Evolutionary conservation across 2,113 vertebrate genomes (phyloP).

Genomic region (Myodes glareolus): DNA sequence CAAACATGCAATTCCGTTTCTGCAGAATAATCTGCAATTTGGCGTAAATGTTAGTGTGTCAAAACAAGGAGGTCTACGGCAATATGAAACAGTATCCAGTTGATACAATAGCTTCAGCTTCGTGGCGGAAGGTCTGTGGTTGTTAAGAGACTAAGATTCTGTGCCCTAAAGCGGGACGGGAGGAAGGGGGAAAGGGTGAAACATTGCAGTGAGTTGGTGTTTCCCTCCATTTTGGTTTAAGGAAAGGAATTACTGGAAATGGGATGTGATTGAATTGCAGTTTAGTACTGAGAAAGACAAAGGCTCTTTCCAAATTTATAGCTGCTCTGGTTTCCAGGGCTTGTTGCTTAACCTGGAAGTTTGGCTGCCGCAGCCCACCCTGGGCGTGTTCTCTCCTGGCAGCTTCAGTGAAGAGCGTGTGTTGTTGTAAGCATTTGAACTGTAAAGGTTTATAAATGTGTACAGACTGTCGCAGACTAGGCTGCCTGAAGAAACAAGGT

Average conservation of each 20-base stretch:
- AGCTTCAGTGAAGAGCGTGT: slow-evolving; percentile 80
- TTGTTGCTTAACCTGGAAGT: slow-evolving; percentile 60
- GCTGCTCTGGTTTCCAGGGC: slow-evolving; percentile 69
- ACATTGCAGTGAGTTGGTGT: slow-evolving; percentile 71
- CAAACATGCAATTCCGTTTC: slow-evolving; percentile 97
- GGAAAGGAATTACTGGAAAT: slow-evolving; percentile 69
- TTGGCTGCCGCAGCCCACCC: slow-evolving; percentile 73
- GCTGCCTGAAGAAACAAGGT: slow-evolving; percentile 73
- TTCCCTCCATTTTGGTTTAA: slow-evolving; percentile 62
- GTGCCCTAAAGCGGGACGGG: slow-evolving; percentile 82
- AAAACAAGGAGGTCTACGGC: slow-evolving; percentile 90
- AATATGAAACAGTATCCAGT: slow-evolving; percentile 88
- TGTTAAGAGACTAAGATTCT: slow-evolving; percentile 85
- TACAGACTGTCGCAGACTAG: slow-evolving; percentile 69
- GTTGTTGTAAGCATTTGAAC: slow-evolving; percentile 84
- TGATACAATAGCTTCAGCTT: slow-evolving; percentile 86
- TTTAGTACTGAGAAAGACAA: slow-evolving; percentile 73
- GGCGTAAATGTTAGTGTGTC: slow-evolving; percentile 92
- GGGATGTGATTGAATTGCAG: slow-evolving; percentile 78
- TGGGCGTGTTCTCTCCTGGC: slow-evolving; percentile 64
- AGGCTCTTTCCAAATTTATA: slow-evolving; percentile 73
- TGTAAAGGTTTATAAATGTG: slow-evolving; percentile 66
- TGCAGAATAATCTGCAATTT: slow-evolving; percentile 94
- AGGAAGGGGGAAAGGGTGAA: slow-evolving; percentile 82
- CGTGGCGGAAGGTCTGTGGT: slow-evolving; percentile 84